Evolutionary conservation across 2,888 invertebrate genomes (phyloP).

Genomic region (Nyleta sp.): DNA sequence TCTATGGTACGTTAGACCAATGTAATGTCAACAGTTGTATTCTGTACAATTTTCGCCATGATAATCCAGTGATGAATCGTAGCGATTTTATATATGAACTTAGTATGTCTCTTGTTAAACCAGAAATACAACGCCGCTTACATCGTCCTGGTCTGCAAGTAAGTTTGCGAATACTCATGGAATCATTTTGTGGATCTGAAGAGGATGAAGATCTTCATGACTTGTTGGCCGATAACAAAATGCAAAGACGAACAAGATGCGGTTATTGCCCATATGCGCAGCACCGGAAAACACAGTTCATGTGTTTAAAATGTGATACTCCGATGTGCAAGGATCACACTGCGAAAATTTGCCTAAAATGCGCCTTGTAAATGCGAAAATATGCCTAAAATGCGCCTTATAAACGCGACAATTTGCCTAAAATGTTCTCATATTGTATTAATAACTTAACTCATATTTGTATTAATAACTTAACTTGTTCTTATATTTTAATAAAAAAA

Average conservation of each 20-base stretch:
- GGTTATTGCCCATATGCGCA: not conserved
- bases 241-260: not conserved
- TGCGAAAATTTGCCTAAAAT: constrained; percentile 7
- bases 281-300: constrained; percentile 15
- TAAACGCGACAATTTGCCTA: too few relatives aligned
- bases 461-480: too few relatives aligned
- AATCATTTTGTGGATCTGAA: constrained; percentile 2
- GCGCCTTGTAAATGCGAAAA: not conserved
- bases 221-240: constrained; percentile 4
- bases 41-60: constrained; percentile 41
- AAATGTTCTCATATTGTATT: too few relatives aligned
- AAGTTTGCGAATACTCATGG: too few relatives aligned
- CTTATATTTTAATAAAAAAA: too few relatives aligned
- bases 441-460: too few relatives aligned
- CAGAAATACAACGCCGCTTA: constrained; percentile 1
- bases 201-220: constrained; percentile 4
- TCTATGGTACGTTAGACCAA: constrained; percentile 68
- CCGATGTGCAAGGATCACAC: constrained; percentile 14
- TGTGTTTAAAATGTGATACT: constrained; percentile 4
- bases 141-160: too few relatives aligned
- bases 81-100: constrained; percentile 21
- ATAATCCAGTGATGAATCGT: constrained; percentile 13
- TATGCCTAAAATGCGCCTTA: too few relatives aligned
- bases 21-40: constrained; percentile 61
- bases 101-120: not conserved